Conservation (phyloP, 2,888 invertebrate species). For the Habrosyne pyritoides region DNA sequence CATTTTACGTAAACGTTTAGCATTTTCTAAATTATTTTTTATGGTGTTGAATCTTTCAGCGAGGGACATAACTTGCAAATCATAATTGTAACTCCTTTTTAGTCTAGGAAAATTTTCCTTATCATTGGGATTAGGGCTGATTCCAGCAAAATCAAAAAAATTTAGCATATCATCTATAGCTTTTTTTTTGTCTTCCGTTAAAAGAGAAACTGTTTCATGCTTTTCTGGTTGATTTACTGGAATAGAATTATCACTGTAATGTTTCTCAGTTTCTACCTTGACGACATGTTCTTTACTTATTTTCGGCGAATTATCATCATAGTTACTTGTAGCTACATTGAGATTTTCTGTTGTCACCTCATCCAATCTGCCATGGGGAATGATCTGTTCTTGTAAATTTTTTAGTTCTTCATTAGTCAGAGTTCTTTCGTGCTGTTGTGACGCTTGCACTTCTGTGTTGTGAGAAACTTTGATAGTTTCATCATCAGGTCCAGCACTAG, state of each 20-base stretch:
- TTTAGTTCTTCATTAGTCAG: slow-evolving; percentile 62
- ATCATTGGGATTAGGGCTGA: slow-evolving; percentile 34
- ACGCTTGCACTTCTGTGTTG: slow-evolving; percentile 53
- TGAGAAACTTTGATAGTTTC: slow-evolving; percentile 61
- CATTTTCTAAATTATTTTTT: slow-evolving; percentile 55
- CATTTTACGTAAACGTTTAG: slow-evolving; percentile 53
- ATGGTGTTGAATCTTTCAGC: slow-evolving; percentile 55
- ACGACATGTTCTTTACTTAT: slow-evolving; percentile 34
- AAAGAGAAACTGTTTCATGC: slow-evolving; percentile 24
- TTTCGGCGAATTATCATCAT: slow-evolving; percentile 15
- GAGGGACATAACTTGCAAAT: slow-evolving; percentile 51
- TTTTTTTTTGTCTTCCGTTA: slow-evolving; percentile 67
- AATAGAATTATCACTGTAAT: slow-evolving; percentile 34
- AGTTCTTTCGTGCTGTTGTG: slow-evolving; percentile 47
- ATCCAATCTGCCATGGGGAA: slow-evolving; percentile 46
- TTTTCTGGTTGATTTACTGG: slow-evolving; percentile 19
- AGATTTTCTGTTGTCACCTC: slow-evolving; percentile 16
- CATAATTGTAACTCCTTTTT: slow-evolving; percentile 60
- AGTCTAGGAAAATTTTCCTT: slow-evolving; percentile 36
- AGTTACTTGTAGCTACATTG: slow-evolving; percentile 17
- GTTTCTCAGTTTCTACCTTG: slow-evolving; percentile 36
- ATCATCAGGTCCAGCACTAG: slow-evolving; percentile 54
- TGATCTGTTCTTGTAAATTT: slow-evolving; percentile 70
- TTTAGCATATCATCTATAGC: slow-evolving; percentile 71
- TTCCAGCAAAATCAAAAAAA: slow-evolving; percentile 66